Conservation (phyloP, 2,797 vertebrate species). For the Iguana delicatissima region DNA sequence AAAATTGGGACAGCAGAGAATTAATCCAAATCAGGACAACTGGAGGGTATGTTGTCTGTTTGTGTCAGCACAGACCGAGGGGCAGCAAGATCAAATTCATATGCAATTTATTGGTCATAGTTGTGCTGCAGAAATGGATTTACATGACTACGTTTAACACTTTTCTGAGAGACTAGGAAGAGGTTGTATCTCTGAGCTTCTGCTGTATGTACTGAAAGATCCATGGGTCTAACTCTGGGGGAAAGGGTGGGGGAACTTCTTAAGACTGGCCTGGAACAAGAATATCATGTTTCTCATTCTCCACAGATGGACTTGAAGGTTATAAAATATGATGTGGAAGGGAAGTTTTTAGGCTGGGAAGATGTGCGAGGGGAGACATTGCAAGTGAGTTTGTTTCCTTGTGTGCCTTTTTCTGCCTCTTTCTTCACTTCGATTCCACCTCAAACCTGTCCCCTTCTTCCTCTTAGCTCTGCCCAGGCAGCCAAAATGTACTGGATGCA, state of each 20-base stretch:
- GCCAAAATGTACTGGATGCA: slow-evolving; percentile 50
- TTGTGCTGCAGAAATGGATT: background rate
- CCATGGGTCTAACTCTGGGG: background rate
- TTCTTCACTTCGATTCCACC: background rate
- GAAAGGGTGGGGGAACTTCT: background rate
- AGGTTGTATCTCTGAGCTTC: background rate
- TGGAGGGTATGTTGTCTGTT: background rate
- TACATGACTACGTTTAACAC: background rate
- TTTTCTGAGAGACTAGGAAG: background rate
- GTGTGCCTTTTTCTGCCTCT: background rate
- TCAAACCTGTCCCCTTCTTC: background rate
- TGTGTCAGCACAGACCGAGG: background rate
- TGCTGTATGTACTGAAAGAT: no score
- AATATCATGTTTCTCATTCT: background rate
- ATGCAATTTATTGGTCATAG: background rate
- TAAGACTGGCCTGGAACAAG: background rate
- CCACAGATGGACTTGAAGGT: slow-evolving; percentile 60
- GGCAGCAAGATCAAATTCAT: background rate
- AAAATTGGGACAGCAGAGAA: no score
- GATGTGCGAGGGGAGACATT: slow-evolving; percentile 53
- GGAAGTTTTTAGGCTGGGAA: slow-evolving; percentile 68
- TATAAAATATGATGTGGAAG: slow-evolving; percentile 54
- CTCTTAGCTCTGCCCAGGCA: slow-evolving; percentile 58
- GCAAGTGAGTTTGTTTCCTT: slow-evolving; percentile 49
- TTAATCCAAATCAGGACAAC: no score